Percentiles rank a stretch among this genome's conserved stretches.
phyloP scores from a whole-genome alignment of 2,888 invertebrate genomes.

The Microctonus aethiopoides region DNA sequence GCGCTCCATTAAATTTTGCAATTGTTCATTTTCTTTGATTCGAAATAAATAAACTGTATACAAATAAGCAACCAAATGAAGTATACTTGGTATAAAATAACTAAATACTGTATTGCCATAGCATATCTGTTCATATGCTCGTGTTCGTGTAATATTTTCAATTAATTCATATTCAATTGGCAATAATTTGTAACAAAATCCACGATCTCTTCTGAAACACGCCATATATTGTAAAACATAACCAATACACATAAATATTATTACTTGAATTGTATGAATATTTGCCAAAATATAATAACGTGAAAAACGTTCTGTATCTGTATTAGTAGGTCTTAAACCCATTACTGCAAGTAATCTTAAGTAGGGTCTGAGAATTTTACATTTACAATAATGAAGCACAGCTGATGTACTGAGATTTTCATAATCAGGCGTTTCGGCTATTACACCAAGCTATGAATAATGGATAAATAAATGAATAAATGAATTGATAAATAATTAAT shows the following conservation, averaged over 20 bases:
- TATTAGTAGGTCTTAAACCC: constrained; percentile 78
- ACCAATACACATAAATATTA: constrained; percentile 76
- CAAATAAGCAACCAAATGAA: constrained; percentile 80
- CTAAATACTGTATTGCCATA: constrained; percentile 79
- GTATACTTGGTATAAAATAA: constrained; percentile 78
- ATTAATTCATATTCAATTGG: constrained; percentile 45
- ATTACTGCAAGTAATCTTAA: constrained; percentile 79
- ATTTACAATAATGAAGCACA: constrained; percentile 83
- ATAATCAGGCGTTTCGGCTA: constrained; percentile 75
- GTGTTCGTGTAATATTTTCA: constrained; percentile 60
- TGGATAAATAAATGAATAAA: too few relatives aligned
- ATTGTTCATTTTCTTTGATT: constrained; percentile 82
- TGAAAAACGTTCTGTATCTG: constrained; percentile 73
- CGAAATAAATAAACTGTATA: constrained; percentile 81
- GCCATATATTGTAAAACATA: constrained; percentile 83
- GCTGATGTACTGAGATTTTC: constrained; percentile 81
- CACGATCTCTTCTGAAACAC: constrained; percentile 80
- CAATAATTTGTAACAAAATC: constrained; percentile 74
- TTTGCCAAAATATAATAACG: constrained; percentile 74
- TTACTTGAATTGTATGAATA: constrained; percentile 77
- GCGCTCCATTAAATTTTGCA: constrained; percentile 85
- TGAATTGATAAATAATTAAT: too few relatives aligned
- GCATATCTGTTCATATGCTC: constrained; percentile 73
- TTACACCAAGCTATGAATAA: constrained; percentile 74
- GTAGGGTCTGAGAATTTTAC: constrained; percentile 83